phyloP scores from a whole-genome alignment of 2,888 invertebrate genomes.

The Drosophila neotestacea region DNA sequence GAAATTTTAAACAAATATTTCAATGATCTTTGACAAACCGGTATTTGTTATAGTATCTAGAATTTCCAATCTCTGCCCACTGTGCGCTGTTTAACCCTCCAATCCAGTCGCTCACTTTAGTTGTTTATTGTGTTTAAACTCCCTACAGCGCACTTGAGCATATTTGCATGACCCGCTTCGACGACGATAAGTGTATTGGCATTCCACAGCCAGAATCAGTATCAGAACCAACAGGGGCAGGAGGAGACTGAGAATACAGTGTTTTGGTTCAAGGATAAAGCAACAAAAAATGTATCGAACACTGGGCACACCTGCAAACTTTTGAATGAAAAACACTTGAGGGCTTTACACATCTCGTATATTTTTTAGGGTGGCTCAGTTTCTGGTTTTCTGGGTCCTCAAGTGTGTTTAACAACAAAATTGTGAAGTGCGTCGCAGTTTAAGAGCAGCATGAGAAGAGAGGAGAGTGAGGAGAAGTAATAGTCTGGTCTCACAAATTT shows the following conservation, averaged over 20 bases:
- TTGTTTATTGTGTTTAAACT: slow-evolving; percentile 73
- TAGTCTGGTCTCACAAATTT: slow-evolving; percentile 49
- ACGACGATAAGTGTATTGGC: slow-evolving; percentile 73
- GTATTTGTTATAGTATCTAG: not conserved
- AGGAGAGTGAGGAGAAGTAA: not conserved
- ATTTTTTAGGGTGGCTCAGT: slow-evolving; percentile 65
- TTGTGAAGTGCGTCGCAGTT: slow-evolving; percentile 70
- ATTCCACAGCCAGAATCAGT: slow-evolving; percentile 51
- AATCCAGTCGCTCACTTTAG: slow-evolving; percentile 60
- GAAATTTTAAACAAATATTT: not conserved
- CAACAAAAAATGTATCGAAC: slow-evolving; percentile 65
- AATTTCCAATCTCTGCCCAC: slow-evolving; percentile 10
- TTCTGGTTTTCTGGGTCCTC: slow-evolving; percentile 30
- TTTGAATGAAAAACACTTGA: slow-evolving; percentile 70
- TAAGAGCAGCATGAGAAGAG: slow-evolving; percentile 3
- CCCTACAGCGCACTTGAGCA: slow-evolving; percentile 76
- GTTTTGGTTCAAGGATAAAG: slow-evolving; percentile 58
- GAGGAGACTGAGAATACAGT: slow-evolving; percentile 15
- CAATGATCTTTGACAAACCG: not conserved
- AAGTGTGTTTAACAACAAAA: slow-evolving; percentile 64
- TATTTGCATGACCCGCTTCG: slow-evolving; percentile 78
- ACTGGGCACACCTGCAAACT: slow-evolving; percentile 74
- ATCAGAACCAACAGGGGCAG: not conserved
- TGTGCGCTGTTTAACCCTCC: slow-evolving; percentile 49
- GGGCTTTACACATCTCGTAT: slow-evolving; percentile 55